phyloP scores from a whole-genome alignment of 1,140 invertebrate species.

The Macrobrachium nipponense region DNA sequence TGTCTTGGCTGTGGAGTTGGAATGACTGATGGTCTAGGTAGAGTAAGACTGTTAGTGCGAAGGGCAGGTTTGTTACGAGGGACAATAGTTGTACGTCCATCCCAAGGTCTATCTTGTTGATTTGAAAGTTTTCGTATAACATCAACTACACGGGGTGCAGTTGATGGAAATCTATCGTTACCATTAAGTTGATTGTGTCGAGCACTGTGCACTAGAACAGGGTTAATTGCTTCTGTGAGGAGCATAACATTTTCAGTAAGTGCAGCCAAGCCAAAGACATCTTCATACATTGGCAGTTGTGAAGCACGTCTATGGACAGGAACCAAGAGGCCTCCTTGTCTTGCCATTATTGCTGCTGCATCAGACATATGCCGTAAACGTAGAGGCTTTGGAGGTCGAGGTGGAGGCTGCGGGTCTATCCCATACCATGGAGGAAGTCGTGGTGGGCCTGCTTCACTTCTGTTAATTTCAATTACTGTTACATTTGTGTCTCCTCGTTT shows the following conservation, averaged over 20 bases:
- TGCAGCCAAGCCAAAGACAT: conserved; percentile 59
- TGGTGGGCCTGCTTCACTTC: conserved; percentile 22
- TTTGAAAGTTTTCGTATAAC: conserved; percentile 29
- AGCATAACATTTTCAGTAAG: conserved; percentile 58
- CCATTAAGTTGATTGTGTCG: neutral
- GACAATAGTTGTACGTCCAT: conserved; percentile 30
- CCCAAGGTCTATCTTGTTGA: conserved; percentile 25
- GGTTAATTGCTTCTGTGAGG: conserved; percentile 61
- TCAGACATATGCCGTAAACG: conserved; percentile 57
- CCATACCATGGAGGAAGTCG: conserved; percentile 28
- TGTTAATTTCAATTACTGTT: conserved; percentile 63
- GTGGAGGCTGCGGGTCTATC: conserved; percentile 33
- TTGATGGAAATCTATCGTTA: neutral
- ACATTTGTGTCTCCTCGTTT: conserved; percentile 54
- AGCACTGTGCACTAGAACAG: conserved; percentile 48
- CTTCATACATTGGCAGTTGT: conserved; percentile 48
- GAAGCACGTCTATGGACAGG: conserved; percentile 41
- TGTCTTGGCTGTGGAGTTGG: neutral
- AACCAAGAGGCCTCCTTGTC: conserved; percentile 32
- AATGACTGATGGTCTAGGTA: conserved; percentile 31
- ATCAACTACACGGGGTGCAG: conserved; percentile 23
- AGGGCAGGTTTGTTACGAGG: conserved; percentile 30
- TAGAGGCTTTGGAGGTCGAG: conserved; percentile 55
- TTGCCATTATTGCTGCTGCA: conserved; percentile 39
- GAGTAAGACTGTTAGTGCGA: conserved; percentile 45